Evolutionary conservation across 2,113 vertebrate genomes (phyloP).

Genomic region (Brachypodius melanocephalos): DNA sequence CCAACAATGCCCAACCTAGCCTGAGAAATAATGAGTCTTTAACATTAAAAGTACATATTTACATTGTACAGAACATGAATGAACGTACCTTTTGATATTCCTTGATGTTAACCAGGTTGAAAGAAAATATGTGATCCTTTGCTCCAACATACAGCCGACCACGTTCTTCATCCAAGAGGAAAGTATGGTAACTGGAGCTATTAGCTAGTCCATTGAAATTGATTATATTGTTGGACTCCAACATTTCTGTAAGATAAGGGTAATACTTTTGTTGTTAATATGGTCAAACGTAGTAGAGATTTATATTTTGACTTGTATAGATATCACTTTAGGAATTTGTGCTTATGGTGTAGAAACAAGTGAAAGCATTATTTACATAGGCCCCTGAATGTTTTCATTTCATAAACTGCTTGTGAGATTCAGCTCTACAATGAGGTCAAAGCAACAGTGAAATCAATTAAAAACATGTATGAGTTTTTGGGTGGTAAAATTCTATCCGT

Average conservation of each 20-base stretch:
- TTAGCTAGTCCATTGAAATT: slow-evolving; percentile 90
- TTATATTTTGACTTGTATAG: neutral
- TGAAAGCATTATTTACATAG: neutral
- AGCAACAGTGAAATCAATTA: neutral
- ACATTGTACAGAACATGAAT: neutral
- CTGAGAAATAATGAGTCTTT: neutral
- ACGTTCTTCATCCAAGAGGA: slow-evolving; percentile 94
- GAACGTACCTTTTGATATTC: slow-evolving; percentile 87
- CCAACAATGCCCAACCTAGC: neutral
- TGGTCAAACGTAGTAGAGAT: neutral
- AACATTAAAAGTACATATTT: neutral
- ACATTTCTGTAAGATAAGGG: slow-evolving; percentile 86
- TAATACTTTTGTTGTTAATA: slow-evolving; percentile 3
- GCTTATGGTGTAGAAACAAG: neutral
- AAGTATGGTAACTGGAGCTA: slow-evolving; percentile 95
- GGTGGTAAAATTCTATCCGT: neutral
- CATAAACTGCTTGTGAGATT: neutral
- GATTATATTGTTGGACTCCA: slow-evolving; percentile 92
- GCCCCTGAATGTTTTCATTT: neutral
- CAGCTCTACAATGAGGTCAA: neutral
- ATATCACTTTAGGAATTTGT: neutral
- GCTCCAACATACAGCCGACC: slow-evolving; percentile 91
- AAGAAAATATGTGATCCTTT: slow-evolving; percentile 97
- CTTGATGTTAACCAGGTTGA: slow-evolving; percentile 95
- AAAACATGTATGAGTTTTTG: neutral